Evolutionary conservation across 2,888 invertebrate genomes (phyloP).

Genomic region (Seira sanloemensis): DNA sequence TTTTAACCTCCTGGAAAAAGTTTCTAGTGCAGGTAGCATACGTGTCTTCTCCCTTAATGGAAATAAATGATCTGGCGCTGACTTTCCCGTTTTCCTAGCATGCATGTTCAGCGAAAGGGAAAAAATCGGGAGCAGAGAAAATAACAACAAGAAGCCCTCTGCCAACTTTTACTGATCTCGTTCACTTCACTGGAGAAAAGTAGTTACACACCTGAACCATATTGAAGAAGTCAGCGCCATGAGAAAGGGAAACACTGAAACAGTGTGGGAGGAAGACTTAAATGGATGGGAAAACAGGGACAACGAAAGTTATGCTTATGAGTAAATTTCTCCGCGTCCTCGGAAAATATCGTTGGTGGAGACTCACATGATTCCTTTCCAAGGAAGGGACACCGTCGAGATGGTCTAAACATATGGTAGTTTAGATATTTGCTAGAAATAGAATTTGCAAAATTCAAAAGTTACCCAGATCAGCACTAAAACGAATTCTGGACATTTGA

Average conservation of each 20-base stretch:
- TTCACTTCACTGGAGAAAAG: constrained; percentile 44
- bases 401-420: no score
- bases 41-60: constrained; percentile 44
- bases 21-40: neutral
- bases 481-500: no score
- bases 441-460: no score
- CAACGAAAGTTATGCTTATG: no score
- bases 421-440: no score
- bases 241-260: neutral
- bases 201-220: constrained; percentile 49
- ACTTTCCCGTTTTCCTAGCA: constrained; percentile 44
- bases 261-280: no score
- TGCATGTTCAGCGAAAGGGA: constrained; percentile 28
- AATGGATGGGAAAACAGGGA: no score
- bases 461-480: no score
- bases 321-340: no score
- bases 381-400: no score
- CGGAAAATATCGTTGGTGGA: no score
- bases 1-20: neutral
- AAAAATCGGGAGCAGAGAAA: neutral
- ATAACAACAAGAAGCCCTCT: constrained; percentile 50
- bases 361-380: no score
- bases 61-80: constrained; percentile 57
- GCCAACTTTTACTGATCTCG: constrained; percentile 55
- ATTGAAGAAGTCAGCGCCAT: neutral